These are phyloP conservation scores for Listronotus bonariensis DNA, from an alignment of 1,140 invertebrate species.

Conservation along the genomic window DNA sequence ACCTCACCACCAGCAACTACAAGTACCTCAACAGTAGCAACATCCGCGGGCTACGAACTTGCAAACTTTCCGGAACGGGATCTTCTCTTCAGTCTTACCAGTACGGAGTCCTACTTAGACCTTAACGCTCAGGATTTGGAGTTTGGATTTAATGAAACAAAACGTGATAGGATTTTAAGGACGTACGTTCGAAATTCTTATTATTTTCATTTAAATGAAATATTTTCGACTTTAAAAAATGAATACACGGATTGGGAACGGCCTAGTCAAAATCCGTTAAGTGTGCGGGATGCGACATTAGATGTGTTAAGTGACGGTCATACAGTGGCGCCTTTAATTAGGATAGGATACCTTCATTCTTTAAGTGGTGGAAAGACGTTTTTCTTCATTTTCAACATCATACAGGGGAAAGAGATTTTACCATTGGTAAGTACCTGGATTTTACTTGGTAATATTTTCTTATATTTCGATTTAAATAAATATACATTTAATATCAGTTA, in stretches of 20 bases:
- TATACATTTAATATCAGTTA: no score
- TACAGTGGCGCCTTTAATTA: constrained; percentile 79
- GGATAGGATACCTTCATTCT: constrained; percentile 80
- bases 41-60: constrained; percentile 72
- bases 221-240: constrained; percentile 87
- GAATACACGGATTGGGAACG: constrained; percentile 93
- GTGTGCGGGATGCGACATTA: constrained; percentile 74
- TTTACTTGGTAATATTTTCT: no score
- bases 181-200: constrained; percentile 89
- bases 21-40: constrained; percentile 55
- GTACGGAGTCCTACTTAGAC: constrained; percentile 74
- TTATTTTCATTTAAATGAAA: constrained; percentile 87
- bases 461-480: no score
- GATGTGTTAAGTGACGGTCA: constrained; percentile 85
- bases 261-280: constrained; percentile 72
- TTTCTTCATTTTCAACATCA: constrained; percentile 87
- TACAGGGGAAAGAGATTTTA: constrained; percentile 72
- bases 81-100: constrained; percentile 75
- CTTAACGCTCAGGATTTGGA: constrained; percentile 77
- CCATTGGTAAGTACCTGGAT: constrained; percentile 71
- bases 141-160: constrained; percentile 83
- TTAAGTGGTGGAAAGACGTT: constrained; percentile 77
- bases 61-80: constrained; percentile 83
- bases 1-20: constrained; percentile 48
- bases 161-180: constrained; percentile 80